These are phyloP conservation scores for Ricordea florida DNA, from an alignment of 92 coral and sea anemone species.

Conservation along the genomic window DNA sequence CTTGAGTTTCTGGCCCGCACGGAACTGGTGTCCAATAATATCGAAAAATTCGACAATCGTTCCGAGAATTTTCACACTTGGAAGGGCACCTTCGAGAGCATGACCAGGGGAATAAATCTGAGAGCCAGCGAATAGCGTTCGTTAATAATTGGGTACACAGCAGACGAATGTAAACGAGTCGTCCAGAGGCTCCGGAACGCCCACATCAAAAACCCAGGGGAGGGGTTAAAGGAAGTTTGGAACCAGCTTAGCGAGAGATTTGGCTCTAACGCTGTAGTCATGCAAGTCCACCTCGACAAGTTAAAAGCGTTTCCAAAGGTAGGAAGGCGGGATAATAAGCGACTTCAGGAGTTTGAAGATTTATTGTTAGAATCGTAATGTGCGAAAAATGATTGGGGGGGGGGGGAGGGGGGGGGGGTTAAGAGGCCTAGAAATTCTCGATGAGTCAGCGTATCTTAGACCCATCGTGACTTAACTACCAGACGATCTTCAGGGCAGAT, in stretches of 20 bases:
- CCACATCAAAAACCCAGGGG: constrained; percentile 38
- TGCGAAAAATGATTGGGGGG: constrained; percentile 53
- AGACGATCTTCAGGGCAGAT: constrained; percentile 50
- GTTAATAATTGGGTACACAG: constrained; percentile 26
- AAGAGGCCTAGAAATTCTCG: constrained; percentile 54
- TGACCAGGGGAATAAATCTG: constrained; percentile 50
- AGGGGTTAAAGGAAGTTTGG: constrained; percentile 55
- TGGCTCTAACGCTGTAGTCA: constrained; percentile 57
- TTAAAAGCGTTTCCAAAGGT: constrained; percentile 37
- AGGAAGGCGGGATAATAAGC: constrained; percentile 25
- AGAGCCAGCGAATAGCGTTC: constrained; percentile 58
- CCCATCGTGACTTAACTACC: too few species aligned
- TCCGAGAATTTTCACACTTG: constrained; percentile 69
- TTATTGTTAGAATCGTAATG: constrained; percentile 55
- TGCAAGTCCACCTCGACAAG: constrained; percentile 54
- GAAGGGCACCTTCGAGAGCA: constrained; percentile 48
- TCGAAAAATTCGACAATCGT: constrained; percentile 59
- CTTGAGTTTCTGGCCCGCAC: constrained; percentile 51
- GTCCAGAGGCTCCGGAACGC: constrained; percentile 59
- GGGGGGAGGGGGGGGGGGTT: too few species aligned
- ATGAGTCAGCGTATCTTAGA: constrained; percentile 36
- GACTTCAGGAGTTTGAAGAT: constrained; percentile 59
- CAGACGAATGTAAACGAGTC: constrained; percentile 37
- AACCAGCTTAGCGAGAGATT: constrained; percentile 51
- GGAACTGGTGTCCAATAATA: constrained; percentile 46